Evolutionary conservation across 1,140 invertebrate genomes (phyloP), one percentile per base, ranked within the genome.

Genomic region (Leptestheria dahalacensis): DNA sequence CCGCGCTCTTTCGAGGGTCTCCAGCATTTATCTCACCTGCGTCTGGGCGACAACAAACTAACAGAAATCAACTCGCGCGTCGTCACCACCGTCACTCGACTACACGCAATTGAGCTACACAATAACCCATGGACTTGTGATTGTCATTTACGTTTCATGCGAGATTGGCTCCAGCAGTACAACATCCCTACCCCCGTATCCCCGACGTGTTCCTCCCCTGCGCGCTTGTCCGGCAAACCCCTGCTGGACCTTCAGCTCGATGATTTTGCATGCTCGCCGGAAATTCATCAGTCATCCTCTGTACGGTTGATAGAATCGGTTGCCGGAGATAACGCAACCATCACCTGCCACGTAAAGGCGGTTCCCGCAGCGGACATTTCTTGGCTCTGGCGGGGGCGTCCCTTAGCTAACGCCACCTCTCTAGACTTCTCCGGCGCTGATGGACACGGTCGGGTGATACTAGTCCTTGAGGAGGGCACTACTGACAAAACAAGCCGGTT

Each of bases 91-190:
- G 48, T 62, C 59, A 78, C 77, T 49, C 81, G 82, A 23, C 74
- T 93, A 9, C 83, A 86, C 65, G 86, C 84, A 46, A 83, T 92
- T 58, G 86, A 90, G 67, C 72, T 94, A 33, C 88, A 93, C 63
- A 86, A 89, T 57, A 94, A 94, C 73, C 88, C 86, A 0, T 93
- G 90, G 90, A 77, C 82, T 28, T 94, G 91, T 66, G 88, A 94
- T 67, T 94, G 90, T 68, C 80, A 85, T 20, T 69, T 93, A 57
- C 73, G 88, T 23, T 82, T 85, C 58, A 78, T 88, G 58, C 89
- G 91, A 67, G 74, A 84, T 63, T 93, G 89, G 89, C 70, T 94
- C 28, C 79, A 82, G 3, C 79, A 83, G 61, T 81, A 86, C 62
- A 92, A 91, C 65, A 79, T 93, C 23, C 86, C 89, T 3, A 84